Evolutionary conservation across 37 sponge, comb jelly and placozoan genomes (phyloP).

Genomic region (Geodia barretti): DNA sequence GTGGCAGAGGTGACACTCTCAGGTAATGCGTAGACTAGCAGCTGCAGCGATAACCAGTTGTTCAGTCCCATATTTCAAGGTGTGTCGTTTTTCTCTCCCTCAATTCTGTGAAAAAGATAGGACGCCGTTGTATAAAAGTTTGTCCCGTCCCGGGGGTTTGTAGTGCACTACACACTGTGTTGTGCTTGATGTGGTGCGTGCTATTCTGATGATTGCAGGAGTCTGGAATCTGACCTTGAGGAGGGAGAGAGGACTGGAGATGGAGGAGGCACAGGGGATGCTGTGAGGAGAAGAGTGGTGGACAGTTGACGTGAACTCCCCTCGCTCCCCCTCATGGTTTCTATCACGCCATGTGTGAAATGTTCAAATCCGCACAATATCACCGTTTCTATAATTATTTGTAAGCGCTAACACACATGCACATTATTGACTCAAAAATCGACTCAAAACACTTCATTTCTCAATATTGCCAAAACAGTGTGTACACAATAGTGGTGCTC

Average conservation of each 20-base stretch:
- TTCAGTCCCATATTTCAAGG: no score
- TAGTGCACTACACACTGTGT: not conserved
- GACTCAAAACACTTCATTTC: not conserved
- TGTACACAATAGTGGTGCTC: not conserved
- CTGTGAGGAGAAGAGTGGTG: not conserved
- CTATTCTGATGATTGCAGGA: no score
- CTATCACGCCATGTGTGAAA: not conserved
- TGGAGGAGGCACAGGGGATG: not conserved
- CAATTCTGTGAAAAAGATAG: no score
- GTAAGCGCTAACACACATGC: no score
- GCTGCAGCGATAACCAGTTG: not conserved
- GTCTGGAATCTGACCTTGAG: not conserved
- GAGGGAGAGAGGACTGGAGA: not conserved
- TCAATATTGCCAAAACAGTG: not conserved
- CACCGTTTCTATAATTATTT: no score
- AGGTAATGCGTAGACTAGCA: not conserved
- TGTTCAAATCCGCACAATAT: not conserved
- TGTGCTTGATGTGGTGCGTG: no score
- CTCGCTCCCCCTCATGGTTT: not conserved
- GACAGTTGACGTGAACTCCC: not conserved
- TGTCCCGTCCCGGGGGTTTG: not conserved
- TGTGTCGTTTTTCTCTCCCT: no score
- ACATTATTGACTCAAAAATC: no score
- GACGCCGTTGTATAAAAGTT: no score
- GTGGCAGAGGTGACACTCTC: no score